Percentiles rank a stretch among this genome's conserved stretches.
Evolutionary conservation across 2,888 invertebrate species (phyloP).

Genomic region (Fabriciana adippe): DNA sequence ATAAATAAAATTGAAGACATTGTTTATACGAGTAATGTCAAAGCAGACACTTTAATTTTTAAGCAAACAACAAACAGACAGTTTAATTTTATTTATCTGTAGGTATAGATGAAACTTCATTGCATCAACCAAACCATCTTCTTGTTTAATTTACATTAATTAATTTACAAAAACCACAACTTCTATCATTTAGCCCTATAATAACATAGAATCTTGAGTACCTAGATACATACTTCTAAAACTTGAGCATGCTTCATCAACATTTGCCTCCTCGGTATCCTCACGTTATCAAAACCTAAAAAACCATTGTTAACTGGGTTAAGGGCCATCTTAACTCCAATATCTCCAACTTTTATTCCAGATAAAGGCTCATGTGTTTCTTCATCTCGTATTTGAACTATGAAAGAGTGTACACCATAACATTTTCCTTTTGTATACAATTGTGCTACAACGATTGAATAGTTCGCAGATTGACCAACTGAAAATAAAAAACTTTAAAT

Average conservation of each 20-base stretch:
- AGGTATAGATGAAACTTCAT: too few species aligned
- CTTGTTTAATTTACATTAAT: too few species aligned
- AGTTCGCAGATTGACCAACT: conserved; percentile 97
- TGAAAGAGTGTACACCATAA: conserved; percentile 94
- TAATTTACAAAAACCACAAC: too few species aligned
- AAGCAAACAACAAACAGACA: too few species aligned
- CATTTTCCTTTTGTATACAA: conserved; percentile 90
- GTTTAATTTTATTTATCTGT: too few species aligned
- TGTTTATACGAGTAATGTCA: too few species aligned
- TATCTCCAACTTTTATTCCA: conserved; percentile 96
- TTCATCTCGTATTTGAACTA: conserved; percentile 94
- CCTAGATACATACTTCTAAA: conserved; percentile 70
- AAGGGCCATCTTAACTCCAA: conserved; percentile 95
- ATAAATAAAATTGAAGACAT: too few species aligned
- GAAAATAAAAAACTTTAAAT: conserved; percentile 34
- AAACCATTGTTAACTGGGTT: conserved; percentile 96
- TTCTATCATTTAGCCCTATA: too few species aligned
- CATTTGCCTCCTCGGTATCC: conserved; percentile 94
- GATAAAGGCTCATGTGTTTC: conserved; percentile 92
- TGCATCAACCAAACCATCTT: too few species aligned
- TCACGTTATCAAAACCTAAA: conserved; percentile 91
- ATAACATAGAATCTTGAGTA: background rate
- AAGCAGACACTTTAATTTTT: too few species aligned
- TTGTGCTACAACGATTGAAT: conserved; percentile 95
- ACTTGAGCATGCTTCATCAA: conserved; percentile 96